Evolutionary conservation across 2,888 invertebrate species (phyloP), one percentile per base, ranked within the genome.

Genomic region (Epinotia brunnichana): DNA sequence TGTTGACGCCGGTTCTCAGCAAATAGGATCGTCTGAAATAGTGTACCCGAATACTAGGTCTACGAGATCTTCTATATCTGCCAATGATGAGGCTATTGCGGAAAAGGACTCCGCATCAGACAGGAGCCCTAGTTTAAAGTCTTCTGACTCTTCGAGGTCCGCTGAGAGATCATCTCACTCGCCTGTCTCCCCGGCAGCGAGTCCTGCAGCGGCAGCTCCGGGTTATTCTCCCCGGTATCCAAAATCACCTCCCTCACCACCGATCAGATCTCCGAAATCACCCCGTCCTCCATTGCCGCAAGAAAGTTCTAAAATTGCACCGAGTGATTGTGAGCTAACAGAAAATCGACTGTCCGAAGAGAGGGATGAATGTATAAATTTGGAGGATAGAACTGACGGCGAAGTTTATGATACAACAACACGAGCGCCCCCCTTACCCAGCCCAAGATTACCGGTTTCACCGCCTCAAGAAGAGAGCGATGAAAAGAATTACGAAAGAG

Each of bases 211-310:
- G 54, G 70, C 80, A 76, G 84, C 86, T 68, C 82, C 87, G 29
- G 78, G 81, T 73, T 78, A 77, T 73, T 78, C 79, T 17, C 82
- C 84, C 76, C 84, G 85, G 75, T 83, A 78, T 75, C 88, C 88
- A 77, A 90, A 87, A 80, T 85, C 89, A 29, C 89, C 86, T 51
- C 83, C 90, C 44, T 90, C 92, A 60, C 89, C 91, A 69, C 82
- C 86, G 69, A 78, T 80, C 69, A 82, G 88, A 77, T 84, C 84
- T 70, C 83, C 85, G 69, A 87, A 83, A 76, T 86, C 87, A 48
- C 88, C 89, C 54, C 77, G 84, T 71, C 81, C 83, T 66, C 81
- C 83, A 39, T 69, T 80, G 72, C 79, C 81, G 67, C 80, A 83
- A 54, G 86, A 87, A 74, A 82, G 82, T 75, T 80, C 82, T 67